Conservation (phyloP, 2,797 vertebrate genomes). For the Sebastiscus tertius region DNA sequence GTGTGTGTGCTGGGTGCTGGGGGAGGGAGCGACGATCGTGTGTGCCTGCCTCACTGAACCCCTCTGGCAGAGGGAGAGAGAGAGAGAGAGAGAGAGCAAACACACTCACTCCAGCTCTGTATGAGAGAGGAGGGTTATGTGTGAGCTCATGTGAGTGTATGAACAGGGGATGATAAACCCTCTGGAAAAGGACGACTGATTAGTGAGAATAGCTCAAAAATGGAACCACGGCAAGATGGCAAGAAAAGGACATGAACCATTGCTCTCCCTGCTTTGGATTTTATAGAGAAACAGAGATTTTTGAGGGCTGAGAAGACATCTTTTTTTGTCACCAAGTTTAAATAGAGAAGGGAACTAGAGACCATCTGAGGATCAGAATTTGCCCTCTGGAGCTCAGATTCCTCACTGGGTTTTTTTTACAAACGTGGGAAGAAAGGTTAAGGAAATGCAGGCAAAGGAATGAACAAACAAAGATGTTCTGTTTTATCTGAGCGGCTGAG, state of each 20-base stretch:
- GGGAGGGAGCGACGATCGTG: slow-evolving; percentile 72
- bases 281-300: slow-evolving; percentile 24
- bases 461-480: slow-evolving; percentile 44
- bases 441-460: slow-evolving; percentile 37
- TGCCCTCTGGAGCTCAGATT: slow-evolving; percentile 22
- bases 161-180: slow-evolving; percentile 71
- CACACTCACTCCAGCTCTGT: slow-evolving; percentile 58
- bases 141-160: slow-evolving; percentile 72
- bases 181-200: slow-evolving; percentile 64
- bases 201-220: slow-evolving; percentile 58
- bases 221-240: slow-evolving; percentile 51
- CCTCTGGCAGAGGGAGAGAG: slow-evolving; percentile 71
- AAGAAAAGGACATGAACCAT: slow-evolving; percentile 44
- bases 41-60: slow-evolving; percentile 75
- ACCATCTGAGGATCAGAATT: slow-evolving; percentile 36
- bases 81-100: slow-evolving; percentile 47
- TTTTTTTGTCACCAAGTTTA: slow-evolving; percentile 35
- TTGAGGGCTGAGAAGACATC: slow-evolving; percentile 18
- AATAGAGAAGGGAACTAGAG: slow-evolving; percentile 15
- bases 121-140: slow-evolving; percentile 58
- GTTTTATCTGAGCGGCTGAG: slow-evolving; percentile 51
- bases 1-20: slow-evolving; percentile 18
- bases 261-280: slow-evolving; percentile 48
- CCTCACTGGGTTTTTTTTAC: slow-evolving; percentile 7
- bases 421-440: slow-evolving; percentile 20